Conservation (phyloP, 1,140 invertebrate genomes). For the Drosophila rufa region DNA sequence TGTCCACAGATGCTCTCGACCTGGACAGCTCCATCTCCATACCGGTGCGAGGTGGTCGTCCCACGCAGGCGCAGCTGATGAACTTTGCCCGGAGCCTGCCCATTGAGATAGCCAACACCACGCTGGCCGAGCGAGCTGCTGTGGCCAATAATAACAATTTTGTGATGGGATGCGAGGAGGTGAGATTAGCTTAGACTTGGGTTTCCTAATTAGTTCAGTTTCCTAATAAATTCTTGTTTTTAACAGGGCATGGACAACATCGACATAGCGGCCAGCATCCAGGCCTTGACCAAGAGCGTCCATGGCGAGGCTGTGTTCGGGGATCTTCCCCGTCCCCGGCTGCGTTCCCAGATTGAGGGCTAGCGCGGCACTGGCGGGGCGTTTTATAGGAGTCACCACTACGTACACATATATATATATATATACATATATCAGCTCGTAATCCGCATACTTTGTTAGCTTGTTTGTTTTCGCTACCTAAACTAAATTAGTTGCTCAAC, state of each 20-base stretch:
- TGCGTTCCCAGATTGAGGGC: conserved; percentile 91
- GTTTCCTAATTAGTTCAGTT: no score
- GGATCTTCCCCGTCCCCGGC: conserved; percentile 92
- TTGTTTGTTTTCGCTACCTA: conserved; percentile 53
- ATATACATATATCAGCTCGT: conserved; percentile 57
- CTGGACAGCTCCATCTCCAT: conserved; percentile 76
- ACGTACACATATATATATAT: conserved; percentile 64
- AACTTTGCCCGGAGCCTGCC: conserved; percentile 81
- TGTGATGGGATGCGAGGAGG: conserved; percentile 66
- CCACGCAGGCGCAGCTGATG: conserved; percentile 41
- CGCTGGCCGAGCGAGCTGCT: conserved; percentile 53
- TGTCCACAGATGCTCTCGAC: conserved; percentile 70
- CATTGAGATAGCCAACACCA: conserved; percentile 78
- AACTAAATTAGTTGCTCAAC: conserved; percentile 82
- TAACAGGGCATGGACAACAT: conserved; percentile 82
- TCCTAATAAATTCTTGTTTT: no score
- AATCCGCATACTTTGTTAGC: conserved; percentile 48
- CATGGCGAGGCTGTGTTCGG: conserved; percentile 94
- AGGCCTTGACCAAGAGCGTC: conserved; percentile 93
- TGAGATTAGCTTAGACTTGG: conserved; percentile 14
- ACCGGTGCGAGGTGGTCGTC: conserved; percentile 46
- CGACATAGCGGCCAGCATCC: conserved; percentile 94
- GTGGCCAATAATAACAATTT: conserved; percentile 53
- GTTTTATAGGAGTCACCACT: conserved; percentile 41
- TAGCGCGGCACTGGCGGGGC: conserved; percentile 13